Evolutionary conservation across 2,113 vertebrate species (phyloP).

Genomic region (Oriolus oriolus): DNA sequence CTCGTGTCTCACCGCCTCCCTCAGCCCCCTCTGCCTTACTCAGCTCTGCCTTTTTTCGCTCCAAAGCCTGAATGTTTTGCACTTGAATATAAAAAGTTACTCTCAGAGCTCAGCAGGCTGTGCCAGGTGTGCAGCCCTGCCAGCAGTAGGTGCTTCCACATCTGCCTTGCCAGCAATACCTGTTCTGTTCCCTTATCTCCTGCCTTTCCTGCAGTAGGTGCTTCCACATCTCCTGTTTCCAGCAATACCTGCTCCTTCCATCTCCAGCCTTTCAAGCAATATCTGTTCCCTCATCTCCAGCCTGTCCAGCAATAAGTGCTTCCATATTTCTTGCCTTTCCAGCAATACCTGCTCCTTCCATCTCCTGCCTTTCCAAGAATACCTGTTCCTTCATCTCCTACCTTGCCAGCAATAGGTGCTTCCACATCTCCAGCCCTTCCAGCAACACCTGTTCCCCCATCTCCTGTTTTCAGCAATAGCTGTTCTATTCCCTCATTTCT

Average conservation of each 20-base stretch:
- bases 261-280: background rate
- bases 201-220: no score
- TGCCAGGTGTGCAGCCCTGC: background rate
- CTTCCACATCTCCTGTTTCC: background rate
- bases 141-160: background rate
- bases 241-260: no score
- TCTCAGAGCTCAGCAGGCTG: background rate
- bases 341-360: no score
- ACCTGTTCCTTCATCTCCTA: background rate
- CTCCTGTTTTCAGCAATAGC: background rate
- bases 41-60: conserved; percentile 5
- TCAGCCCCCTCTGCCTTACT: conserved; percentile 23
- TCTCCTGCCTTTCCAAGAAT: background rate
- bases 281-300: background rate
- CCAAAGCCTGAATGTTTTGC: conserved; percentile 22
- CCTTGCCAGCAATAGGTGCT: background rate
- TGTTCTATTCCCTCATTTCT: no score
- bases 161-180: background rate
- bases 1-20: background rate
- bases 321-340: background rate
- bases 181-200: background rate
- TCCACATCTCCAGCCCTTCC: background rate
- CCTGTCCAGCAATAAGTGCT: no score
- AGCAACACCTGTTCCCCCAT: no score
- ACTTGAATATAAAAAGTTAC: background rate